Base-by-base conservation (phyloP, 2,113 vertebrate genomes). In the Centrocercus urophasianus region DNA sequence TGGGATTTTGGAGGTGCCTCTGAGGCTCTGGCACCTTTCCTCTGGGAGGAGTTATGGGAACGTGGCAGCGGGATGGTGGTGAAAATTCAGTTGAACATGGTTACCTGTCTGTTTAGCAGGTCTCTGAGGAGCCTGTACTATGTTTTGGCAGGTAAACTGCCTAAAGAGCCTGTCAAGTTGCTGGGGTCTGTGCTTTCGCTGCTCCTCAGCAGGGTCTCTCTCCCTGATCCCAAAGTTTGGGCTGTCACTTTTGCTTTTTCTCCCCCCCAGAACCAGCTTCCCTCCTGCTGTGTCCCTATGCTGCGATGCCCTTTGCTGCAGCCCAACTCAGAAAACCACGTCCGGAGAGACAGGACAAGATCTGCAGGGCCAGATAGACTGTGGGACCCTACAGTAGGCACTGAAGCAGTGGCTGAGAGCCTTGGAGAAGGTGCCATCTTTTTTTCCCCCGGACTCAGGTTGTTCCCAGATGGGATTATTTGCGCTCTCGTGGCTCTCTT, bases 41-140 rank as follows among this genome's bases (percentile, higher is more conserved):
- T 57, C 50, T 83, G 56, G 57, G 72, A 86, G 64, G 28, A 77
- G 45, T 69, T 81, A 38, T 81, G 57, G 83, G 88, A 93, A 90
- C 69, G 86, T 96, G 95, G 89, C 89, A 88, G 69, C n/a, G 69
- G 73, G 79, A 27, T 69, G 83, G 75, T n/a, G 75, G 6, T 93
- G 95, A 87, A 93, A 94, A 89, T 76, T 74, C 52, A 65, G n/a
- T 75, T 0, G 3, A 64, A 71, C 69, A 43, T 47, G 74, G 56
- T 83, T 74, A 64, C 36, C 50, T 0, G 3, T 74, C 83, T 86
- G 83, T 57, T 86, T 10, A 0, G 27, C 57, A 45, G 52, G 76
- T 89, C 54, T 88, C 60, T 0, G n/a, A 70, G 78, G 42, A 91
- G 52, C 50, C 45, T 0, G 0, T 1, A 1, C 6, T 3, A 43